Evolutionary conservation across 2,888 invertebrate genomes (phyloP).

Genomic region (Tillus elongatus): DNA sequence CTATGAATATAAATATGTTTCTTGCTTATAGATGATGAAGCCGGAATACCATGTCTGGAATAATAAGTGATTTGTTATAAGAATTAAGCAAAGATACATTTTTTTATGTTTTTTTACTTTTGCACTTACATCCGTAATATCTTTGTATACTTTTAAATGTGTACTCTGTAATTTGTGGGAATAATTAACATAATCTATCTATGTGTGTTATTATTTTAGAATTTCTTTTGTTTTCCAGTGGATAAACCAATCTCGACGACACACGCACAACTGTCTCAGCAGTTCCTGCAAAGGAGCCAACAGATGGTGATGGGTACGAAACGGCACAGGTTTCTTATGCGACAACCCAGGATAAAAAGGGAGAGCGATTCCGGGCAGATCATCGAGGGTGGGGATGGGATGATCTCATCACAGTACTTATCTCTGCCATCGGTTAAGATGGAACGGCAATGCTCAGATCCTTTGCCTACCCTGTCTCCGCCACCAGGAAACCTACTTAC

Average conservation of each 20-base stretch:
- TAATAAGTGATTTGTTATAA: no score
- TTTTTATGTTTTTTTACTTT: no score
- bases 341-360: conserved; percentile 58
- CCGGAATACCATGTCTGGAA: no score
- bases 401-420: conserved; percentile 37
- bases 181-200: no score
- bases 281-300: conserved; percentile 26
- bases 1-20: no score
- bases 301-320: conserved; percentile 48
- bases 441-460: conserved; percentile 52
- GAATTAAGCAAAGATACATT: no score
- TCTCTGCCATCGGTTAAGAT: conserved; percentile 46
- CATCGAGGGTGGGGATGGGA: conserved; percentile 37
- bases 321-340: conserved; percentile 54
- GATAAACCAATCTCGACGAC: conserved; percentile 23
- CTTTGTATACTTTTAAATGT: no score
- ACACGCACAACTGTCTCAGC: conserved; percentile 29
- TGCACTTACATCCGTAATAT: no score
- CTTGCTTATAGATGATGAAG: no score
- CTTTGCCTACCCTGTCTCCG: conserved; percentile 46
- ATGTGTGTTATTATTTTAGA: no score
- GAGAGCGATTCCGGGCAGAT: conserved; percentile 48
- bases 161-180: no score
- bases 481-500: conserved; percentile 47
- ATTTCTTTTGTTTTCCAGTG: no score